These are phyloP conservation scores for Molossus molossus DNA, from an alignment of 2,797 vertebrate species.

Conservation along the genomic window DNA sequence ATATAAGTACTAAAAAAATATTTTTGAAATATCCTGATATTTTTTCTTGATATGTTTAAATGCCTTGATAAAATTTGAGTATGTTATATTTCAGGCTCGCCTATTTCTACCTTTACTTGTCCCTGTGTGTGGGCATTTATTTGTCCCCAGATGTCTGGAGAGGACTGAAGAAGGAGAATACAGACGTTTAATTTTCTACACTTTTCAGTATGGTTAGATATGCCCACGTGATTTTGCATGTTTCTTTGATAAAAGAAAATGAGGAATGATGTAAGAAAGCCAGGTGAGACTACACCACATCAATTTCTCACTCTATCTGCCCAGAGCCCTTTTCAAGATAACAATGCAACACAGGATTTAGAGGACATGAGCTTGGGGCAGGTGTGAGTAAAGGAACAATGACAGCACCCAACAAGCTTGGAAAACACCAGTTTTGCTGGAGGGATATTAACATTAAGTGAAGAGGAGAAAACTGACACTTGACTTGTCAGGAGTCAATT, in stretches of 20 bases:
- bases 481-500: neutral
- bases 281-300: neutral
- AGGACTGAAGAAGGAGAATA: neutral
- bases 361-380: neutral
- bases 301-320: neutral
- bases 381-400: neutral
- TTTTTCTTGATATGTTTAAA: neutral
- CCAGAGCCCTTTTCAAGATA: neutral
- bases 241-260: neutral
- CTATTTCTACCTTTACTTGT: neutral
- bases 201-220: neutral
- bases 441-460: neutral
- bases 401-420: neutral
- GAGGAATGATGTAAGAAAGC: neutral
- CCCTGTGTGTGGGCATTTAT: neutral
- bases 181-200: neutral
- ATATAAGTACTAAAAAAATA: neutral
- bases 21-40: neutral
- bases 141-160: neutral
- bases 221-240: neutral
- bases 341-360: neutral
- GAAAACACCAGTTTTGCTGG: neutral
- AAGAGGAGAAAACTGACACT: neutral
- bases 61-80: neutral
- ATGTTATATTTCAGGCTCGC: neutral